Evolutionary conservation across 1,140 invertebrate species (phyloP).

Genomic region (Panagrolaimus sp.): DNA sequence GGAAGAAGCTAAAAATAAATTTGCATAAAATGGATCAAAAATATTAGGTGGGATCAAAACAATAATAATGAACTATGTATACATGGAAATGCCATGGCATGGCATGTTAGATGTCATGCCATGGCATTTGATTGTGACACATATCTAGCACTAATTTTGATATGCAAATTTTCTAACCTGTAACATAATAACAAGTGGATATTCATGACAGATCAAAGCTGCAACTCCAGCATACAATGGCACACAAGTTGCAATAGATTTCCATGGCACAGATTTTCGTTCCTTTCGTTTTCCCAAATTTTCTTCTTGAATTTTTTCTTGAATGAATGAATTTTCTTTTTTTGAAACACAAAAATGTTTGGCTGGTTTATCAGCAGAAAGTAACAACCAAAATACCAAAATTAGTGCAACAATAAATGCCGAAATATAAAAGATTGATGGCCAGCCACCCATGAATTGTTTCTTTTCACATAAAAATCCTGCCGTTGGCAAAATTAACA

Average conservation of each 20-base stretch:
- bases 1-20: slow-evolving; percentile 53
- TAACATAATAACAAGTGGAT: slow-evolving; percentile 57
- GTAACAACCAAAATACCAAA: slow-evolving; percentile 49
- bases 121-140: no score
- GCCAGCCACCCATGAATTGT: slow-evolving; percentile 50
- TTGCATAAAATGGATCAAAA: slow-evolving; percentile 13
- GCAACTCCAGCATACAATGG: slow-evolving; percentile 53
- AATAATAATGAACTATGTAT: no score
- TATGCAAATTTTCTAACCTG: slow-evolving; percentile 36
- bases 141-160: not conserved
- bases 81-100: no score
- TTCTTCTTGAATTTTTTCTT: slow-evolving; percentile 55
- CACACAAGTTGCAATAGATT: slow-evolving; percentile 35
- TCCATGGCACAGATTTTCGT: slow-evolving; percentile 48
- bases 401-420: slow-evolving; percentile 50
- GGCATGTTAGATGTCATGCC: no score
- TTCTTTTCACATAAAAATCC: slow-evolving; percentile 45
- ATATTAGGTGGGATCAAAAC: slow-evolving; percentile 5
- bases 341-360: slow-evolving; percentile 55
- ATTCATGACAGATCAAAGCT: slow-evolving; percentile 57
- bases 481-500: slow-evolving; percentile 53
- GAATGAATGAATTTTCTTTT: slow-evolving; percentile 32
- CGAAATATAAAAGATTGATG: slow-evolving; percentile 56
- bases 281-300: slow-evolving; percentile 52
- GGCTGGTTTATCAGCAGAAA: slow-evolving; percentile 56